Conservation (phyloP, 2,888 invertebrate species). For the Melanostoma scalare region DNA sequence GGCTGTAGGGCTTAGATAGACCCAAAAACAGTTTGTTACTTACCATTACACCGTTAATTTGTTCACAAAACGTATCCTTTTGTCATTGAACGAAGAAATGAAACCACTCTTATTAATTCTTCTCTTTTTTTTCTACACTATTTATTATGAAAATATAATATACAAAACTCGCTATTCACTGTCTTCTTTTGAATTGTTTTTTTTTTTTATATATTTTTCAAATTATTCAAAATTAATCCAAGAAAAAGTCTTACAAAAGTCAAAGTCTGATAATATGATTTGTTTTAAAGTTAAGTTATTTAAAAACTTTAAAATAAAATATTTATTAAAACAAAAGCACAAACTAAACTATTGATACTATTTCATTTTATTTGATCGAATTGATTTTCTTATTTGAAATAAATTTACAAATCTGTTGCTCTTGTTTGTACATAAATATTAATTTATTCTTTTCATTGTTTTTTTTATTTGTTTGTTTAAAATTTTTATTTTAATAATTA, state of each 20-base stretch:
- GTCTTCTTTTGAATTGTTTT: conserved; percentile 73
- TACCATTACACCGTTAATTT: no score
- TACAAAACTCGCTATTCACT: conserved; percentile 78
- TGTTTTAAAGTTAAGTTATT: not conserved
- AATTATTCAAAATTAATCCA: conserved; percentile 54
- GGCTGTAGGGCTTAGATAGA: no score
- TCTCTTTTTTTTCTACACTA: conserved; percentile 77
- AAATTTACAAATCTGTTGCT: conserved; percentile 33
- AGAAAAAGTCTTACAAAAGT: conserved; percentile 3
- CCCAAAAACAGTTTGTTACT: no score
- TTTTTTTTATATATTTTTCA: conserved; percentile 65
- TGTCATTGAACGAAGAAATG: conserved; percentile 12
- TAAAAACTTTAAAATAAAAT: not conserved
- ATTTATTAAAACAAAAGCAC: not conserved
- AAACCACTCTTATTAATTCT: conserved; percentile 60
- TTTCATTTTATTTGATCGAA: not conserved
- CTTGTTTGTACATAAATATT: conserved; percentile 57
- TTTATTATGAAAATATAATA: conserved; percentile 80
- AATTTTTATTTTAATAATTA: conserved; percentile 52
- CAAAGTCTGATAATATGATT: not conserved
- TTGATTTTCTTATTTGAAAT: not conserved
- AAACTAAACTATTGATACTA: not conserved
- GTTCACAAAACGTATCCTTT: no score
- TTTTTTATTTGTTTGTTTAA: conserved; percentile 45
- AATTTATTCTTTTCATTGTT: conserved; percentile 13